A percentile compares a stretch with the other conserved stretches of the same genome.
Conservation (phyloP, 2,797 vertebrate species). For the Brachyalestes nurse region DNA sequence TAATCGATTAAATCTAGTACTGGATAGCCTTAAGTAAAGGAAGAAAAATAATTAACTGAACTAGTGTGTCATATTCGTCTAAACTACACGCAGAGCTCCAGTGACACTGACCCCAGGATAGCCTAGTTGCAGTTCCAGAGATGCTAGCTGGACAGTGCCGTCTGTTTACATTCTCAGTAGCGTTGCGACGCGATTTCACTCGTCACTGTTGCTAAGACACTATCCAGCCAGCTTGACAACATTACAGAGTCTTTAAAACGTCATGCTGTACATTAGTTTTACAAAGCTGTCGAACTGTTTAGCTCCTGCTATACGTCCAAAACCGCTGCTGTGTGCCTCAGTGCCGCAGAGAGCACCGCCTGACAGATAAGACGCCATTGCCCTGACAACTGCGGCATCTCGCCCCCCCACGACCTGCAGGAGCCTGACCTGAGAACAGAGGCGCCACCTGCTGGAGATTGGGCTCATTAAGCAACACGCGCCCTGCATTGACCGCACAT, state of each 20-base stretch:
- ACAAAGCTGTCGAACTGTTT: neutral
- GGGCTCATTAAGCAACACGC: neutral
- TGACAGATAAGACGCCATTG: slow-evolving; percentile 56
- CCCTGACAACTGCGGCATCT: slow-evolving; percentile 58
- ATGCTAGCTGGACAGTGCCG: slow-evolving; percentile 4
- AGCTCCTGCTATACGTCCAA: neutral
- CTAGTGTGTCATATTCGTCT: neutral
- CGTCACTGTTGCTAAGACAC: slow-evolving; percentile 28
- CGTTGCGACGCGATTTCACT: slow-evolving; percentile 37
- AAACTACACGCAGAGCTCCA: neutral
- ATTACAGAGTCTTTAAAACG: slow-evolving; percentile 25
- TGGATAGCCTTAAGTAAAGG: neutral
- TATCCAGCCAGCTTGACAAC: slow-evolving; percentile 11
- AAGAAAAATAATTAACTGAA: neutral
- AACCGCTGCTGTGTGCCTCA: slow-evolving; percentile 25
- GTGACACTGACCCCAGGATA: neutral
- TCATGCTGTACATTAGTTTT: neutral
- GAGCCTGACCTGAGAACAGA: neutral
- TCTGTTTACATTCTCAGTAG: slow-evolving; percentile 50
- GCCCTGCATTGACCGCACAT: neutral
- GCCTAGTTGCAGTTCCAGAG: neutral
- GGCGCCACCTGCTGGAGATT: slow-evolving; percentile 31
- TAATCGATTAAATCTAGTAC: neutral
- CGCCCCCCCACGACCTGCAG: slow-evolving; percentile 10
- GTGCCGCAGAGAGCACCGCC: slow-evolving; percentile 22